Base-by-base conservation (phyloP, 2,888 invertebrate species). In the Chorisops tibialis region DNA sequence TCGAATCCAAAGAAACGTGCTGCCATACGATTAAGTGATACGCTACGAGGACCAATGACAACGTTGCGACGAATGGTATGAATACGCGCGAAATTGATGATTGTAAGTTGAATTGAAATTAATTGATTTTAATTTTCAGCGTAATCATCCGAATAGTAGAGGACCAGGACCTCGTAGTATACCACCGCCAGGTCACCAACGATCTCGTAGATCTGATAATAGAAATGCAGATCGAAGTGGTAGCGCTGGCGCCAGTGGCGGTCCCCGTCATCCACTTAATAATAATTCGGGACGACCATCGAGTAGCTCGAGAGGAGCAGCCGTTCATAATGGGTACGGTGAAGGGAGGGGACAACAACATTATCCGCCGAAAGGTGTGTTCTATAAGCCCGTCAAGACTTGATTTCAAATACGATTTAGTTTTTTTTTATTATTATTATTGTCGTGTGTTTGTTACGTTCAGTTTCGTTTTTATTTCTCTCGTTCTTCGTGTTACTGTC, bases 1-100 rank as follows among this genome's bases (percentile, higher is more conserved):
- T 96, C 94, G 66, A 99, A 99, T 83, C 99, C 99, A 5, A 96
- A 96, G 78, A 92, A 96, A 71, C 89, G 95, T 60, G 95, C 97
- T 0, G 96, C 97, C 9, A 86, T 96, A 68, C 88, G 96, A 68
- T 84, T 99, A 69, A 92, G 93, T 66, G 96, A 97, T 74, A 95
- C 96, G 4, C 80, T 95, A 22, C 83, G 94, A 41, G 85, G 92
- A 68, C 95, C 95, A 30, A 94, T 95, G 87, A 91, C 92, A 76
- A 95, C 95, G 47, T 79, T 95, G 63, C 82, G 93, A 67, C 83
- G 94, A 80, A 94, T 95, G 91, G 89, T 88, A 74, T 79, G 76
- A 37, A 41, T 7, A 4, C 14, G 37, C 12, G 7, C 37, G 7
- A 37, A 16, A 30, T 4, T 2, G 12, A 5, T n/a, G 7, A 3